A percentile compares a stretch with the other conserved stretches of the same genome.
phyloP scores from a whole-genome alignment of 2,888 invertebrate genomes.

The Notocelia uddmanniana region DNA sequence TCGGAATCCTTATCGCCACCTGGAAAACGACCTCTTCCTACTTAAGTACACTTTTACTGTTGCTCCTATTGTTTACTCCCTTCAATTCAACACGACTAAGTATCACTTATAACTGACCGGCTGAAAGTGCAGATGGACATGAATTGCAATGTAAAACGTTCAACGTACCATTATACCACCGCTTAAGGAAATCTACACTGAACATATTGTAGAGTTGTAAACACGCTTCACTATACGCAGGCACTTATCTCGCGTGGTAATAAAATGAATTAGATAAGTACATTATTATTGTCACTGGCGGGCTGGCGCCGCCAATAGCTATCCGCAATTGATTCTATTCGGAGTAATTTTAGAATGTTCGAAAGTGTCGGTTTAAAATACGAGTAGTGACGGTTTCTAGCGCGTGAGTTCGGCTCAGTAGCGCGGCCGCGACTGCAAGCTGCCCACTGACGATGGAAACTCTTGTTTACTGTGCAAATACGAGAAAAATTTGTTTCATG shows the following conservation, averaged over 20 bases:
- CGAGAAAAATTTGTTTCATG: constrained; percentile 77
- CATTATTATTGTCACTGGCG: constrained; percentile 52
- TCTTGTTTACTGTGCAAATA: constrained; percentile 75
- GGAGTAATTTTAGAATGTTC: constrained; percentile 58
- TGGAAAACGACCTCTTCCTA: constrained; percentile 61
- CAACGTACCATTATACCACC: constrained; percentile 80
- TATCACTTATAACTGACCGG: neutral
- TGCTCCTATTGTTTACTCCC: neutral
- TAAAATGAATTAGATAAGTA: constrained; percentile 59
- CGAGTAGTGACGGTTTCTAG: constrained; percentile 57
- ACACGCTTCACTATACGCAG: constrained; percentile 69
- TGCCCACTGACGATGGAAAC: constrained; percentile 62
- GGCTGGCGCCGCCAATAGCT: constrained; percentile 49
- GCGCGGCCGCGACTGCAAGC: constrained; percentile 69
- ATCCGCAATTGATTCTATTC: constrained; percentile 53
- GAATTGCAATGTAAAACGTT: constrained; percentile 28
- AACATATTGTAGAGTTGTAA: constrained; percentile 72
- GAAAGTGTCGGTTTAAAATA: constrained; percentile 62
- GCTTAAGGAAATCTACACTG: constrained; percentile 80
- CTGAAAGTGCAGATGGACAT: neutral
- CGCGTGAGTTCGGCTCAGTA: constrained; percentile 61
- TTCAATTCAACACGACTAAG: neutral
- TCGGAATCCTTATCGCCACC: constrained; percentile 85
- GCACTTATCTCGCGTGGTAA: constrained; percentile 74
- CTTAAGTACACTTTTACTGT: neutral